phyloP scores from a whole-genome alignment of 2,888 invertebrate species.

The Pyrgus malvae region DNA sequence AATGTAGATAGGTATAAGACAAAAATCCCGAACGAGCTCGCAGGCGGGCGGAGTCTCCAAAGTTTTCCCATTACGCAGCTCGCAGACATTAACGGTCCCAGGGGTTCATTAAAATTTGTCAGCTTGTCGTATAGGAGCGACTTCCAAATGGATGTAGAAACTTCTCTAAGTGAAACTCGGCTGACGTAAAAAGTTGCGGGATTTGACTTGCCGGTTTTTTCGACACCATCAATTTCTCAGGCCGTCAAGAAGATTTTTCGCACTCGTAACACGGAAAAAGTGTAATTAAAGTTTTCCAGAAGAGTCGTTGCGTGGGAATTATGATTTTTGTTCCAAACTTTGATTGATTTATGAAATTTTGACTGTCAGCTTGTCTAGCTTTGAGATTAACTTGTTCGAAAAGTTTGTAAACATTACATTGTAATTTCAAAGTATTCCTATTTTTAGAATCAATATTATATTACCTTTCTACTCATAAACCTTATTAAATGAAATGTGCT shows the following conservation, averaged over 20 bases:
- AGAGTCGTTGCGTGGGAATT: constrained; percentile 74
- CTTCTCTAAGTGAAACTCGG: constrained; percentile 79
- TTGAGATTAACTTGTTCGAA: constrained; percentile 47
- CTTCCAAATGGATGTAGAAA: constrained; percentile 80
- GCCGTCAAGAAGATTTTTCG: constrained; percentile 81
- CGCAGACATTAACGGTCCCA: constrained; percentile 78
- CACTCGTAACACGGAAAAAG: constrained; percentile 79
- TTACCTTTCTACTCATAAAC: too few species aligned
- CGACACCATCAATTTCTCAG: constrained; percentile 78
- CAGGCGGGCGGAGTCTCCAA: constrained; percentile 45
- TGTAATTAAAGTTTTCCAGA: constrained; percentile 78
- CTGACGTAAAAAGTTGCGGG: constrained; percentile 76
- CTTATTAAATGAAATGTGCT: too few species aligned
- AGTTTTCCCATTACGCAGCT: constrained; percentile 78
- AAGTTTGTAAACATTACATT: constrained; percentile 4
- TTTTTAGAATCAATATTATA: too few species aligned
- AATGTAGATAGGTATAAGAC: constrained; percentile 43
- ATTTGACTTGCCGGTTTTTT: constrained; percentile 68
- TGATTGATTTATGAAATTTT: constrained; percentile 77
- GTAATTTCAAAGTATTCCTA: too few species aligned
- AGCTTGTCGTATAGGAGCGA: constrained; percentile 75
- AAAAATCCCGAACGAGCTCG: constrained; percentile 43
- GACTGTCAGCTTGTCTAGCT: constrained; percentile 49
- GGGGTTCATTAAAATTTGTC: constrained; percentile 82
- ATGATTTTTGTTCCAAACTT: constrained; percentile 79